A percentile compares a stretch with the other conserved stretches of the same genome.
phyloP scores from a whole-genome alignment of 2,113 vertebrate genomes.

The Neolamprologus brichardi region DNA sequence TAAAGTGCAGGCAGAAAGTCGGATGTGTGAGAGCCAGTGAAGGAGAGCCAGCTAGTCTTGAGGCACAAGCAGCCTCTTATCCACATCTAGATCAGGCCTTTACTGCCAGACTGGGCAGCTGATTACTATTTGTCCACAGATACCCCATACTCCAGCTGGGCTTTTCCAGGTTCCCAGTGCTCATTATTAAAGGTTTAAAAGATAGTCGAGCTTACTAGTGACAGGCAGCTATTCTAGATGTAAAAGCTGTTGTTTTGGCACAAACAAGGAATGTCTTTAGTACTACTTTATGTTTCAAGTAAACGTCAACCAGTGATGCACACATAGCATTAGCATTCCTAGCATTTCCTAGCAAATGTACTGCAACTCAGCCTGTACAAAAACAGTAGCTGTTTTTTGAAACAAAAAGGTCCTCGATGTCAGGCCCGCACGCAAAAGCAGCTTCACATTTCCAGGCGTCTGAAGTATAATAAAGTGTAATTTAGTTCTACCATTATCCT shows the following conservation, averaged over 20 bases:
- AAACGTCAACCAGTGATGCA: neutral
- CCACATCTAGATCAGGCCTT: neutral
- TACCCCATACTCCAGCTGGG: neutral
- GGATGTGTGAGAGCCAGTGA: neutral
- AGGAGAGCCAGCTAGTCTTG: neutral
- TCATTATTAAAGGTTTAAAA: neutral
- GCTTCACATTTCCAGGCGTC: neutral
- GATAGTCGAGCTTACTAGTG: neutral
- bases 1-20: slow-evolving; percentile 12
- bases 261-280: neutral
- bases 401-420: neutral
- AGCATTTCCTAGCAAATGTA: neutral
- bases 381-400: neutral
- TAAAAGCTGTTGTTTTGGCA: neutral
- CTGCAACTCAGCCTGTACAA: neutral
- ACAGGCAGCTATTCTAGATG: neutral
- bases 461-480: neutral
- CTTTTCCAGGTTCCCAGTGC: neutral
- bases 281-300: neutral
- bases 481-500: neutral
- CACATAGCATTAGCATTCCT: neutral
- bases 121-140: slow-evolving; percentile 37
- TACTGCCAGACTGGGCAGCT: slow-evolving; percentile 1
- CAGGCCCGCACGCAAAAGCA: accelerated
- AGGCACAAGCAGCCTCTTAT: slow-evolving; percentile 31